Conservation (phyloP, 2,113 vertebrate species). For the Chrysemys picta region DNA sequence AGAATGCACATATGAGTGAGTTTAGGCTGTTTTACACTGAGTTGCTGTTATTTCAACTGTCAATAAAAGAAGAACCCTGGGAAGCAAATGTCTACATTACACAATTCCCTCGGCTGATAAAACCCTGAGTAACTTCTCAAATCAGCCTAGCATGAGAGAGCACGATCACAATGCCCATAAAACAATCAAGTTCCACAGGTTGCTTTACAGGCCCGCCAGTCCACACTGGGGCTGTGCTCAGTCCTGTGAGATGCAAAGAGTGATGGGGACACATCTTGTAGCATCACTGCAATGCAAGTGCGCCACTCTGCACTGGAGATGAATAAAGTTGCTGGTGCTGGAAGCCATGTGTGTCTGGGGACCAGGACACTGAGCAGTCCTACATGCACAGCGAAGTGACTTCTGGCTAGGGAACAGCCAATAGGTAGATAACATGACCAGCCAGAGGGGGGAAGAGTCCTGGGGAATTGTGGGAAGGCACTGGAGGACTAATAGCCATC, state of each 20-base stretch:
- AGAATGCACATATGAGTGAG: not conserved
- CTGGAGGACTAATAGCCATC: not conserved
- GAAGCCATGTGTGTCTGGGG: not conserved
- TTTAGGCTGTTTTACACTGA: not conserved
- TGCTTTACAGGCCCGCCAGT: no score
- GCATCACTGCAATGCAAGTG: no score
- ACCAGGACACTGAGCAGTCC: not conserved
- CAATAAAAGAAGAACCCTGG: not conserved
- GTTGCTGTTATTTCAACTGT: not conserved
- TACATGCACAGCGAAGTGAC: not conserved
- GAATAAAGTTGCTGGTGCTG: not conserved
- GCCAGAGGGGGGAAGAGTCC: not conserved
- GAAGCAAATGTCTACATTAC: no score
- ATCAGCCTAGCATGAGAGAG: no score
- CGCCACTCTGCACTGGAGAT: not conserved
- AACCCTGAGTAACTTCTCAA: no score
- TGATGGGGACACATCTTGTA: no score
- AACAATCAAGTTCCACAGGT: no score
- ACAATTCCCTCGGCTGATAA: no score
- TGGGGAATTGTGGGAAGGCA: not conserved
- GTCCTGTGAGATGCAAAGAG: no score
- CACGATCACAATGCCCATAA: no score
- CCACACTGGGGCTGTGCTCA: no score
- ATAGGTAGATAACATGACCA: not conserved
- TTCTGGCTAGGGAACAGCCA: not conserved